These are phyloP conservation scores for Pilophorus perplexus DNA, from an alignment of 2,888 invertebrate genomes.

Conservation along the genomic window DNA sequence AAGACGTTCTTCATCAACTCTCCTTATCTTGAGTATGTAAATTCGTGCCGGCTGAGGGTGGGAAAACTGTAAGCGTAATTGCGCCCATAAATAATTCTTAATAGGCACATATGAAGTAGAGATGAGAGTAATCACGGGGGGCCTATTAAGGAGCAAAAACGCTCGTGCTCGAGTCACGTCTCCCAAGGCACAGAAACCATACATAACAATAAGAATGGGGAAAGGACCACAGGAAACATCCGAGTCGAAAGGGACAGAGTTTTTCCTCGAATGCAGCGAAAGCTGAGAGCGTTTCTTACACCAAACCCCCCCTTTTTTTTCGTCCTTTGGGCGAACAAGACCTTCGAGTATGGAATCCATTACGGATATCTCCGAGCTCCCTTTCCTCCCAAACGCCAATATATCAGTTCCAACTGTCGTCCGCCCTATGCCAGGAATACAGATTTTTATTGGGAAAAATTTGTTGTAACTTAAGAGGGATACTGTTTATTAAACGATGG, in stretches of 20 bases:
- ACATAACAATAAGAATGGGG: constrained; percentile 31
- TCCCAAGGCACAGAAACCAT: constrained; percentile 16
- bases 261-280: not conserved
- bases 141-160: constrained; percentile 36
- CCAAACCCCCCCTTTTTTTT: constrained; percentile 12
- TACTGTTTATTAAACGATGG: constrained; percentile 40
- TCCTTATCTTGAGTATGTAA: constrained; percentile 36
- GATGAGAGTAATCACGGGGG: constrained; percentile 32
- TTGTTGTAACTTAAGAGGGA: constrained; percentile 43
- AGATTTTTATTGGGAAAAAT: constrained; percentile 46
- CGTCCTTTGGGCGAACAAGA: constrained; percentile 9
- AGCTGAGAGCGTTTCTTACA: not conserved
- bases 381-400: constrained; percentile 9
- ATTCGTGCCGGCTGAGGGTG: constrained; percentile 1
- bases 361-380: constrained; percentile 38
- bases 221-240: not conserved
- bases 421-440: constrained; percentile 43
- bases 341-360: constrained; percentile 33
- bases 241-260: constrained; percentile 3
- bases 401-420: constrained; percentile 46
- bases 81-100: constrained; percentile 29
- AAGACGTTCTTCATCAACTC: constrained; percentile 38
- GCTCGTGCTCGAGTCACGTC: constrained; percentile 34
- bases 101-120: constrained; percentile 37
- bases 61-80: constrained; percentile 10